A percentile compares a stretch with the other conserved stretches of the same genome.
Evolutionary conservation across 1,140 invertebrate species (phyloP).

Genomic region (Aphaenogaster rudis): DNA sequence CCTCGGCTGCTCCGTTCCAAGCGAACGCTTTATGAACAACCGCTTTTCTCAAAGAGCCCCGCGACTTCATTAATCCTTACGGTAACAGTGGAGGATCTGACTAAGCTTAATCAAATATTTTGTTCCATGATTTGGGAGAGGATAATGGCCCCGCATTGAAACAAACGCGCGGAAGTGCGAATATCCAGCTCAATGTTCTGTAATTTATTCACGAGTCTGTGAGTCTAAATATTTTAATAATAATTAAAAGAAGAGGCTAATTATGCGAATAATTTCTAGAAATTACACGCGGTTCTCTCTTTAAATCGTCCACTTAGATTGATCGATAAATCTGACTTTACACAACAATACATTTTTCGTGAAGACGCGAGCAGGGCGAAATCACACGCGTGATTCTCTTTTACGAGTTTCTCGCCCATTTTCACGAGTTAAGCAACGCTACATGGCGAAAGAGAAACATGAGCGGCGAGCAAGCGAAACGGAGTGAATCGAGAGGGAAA

Average conservation of each 20-base stretch:
- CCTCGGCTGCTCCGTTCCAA: conserved; percentile 61
- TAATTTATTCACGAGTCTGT: neutral
- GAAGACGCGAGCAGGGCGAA: conserved; percentile 11
- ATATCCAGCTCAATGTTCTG: neutral
- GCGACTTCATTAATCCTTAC: conserved; percentile 33
- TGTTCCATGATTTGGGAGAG: neutral
- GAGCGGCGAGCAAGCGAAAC: conserved; percentile 58
- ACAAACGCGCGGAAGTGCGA: neutral
- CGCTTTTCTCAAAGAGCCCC: conserved; percentile 24
- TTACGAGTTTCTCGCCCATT: conserved; percentile 65
- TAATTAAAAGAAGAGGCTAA: neutral
- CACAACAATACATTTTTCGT: neutral
- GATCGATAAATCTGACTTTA: neutral
- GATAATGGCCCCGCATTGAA: neutral
- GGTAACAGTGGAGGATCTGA: neutral
- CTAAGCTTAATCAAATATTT: conserved; percentile 35
- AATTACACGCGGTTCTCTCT: neutral
- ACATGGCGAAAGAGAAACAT: conserved; percentile 61
- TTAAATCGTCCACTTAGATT: neutral
- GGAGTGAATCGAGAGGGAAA: conserved; percentile 56
- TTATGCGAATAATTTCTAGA: neutral
- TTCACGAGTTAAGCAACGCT: conserved; percentile 39
- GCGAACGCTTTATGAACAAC: conserved; percentile 48
- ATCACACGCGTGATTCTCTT: conserved; percentile 64
- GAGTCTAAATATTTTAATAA: neutral